phyloP scores from a whole-genome alignment of 2,113 vertebrate genomes.

The Melanerpes formicivorus region DNA sequence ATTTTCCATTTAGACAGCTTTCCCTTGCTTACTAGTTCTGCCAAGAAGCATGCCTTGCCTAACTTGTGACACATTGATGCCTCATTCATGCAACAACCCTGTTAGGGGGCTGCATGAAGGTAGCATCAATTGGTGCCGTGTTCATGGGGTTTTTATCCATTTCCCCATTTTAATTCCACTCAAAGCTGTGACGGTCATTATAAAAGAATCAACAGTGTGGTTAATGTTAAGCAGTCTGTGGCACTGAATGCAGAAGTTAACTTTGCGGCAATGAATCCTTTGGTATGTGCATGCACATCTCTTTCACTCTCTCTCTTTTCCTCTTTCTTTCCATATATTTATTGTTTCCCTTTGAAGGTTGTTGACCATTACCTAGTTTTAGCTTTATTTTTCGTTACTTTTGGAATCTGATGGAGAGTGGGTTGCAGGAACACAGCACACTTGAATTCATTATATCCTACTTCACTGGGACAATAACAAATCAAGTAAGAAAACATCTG shows the following conservation, averaged over 20 bases:
- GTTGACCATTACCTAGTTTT: neutral
- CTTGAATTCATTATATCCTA: conserved; percentile 12
- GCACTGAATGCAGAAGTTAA: neutral
- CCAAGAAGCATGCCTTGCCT: neutral
- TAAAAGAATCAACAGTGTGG: neutral
- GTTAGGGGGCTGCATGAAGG: rapidly evolving
- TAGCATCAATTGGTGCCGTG: neutral
- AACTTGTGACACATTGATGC: neutral
- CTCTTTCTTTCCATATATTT: neutral
- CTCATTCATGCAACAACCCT: neutral
- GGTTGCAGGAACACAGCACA: neutral
- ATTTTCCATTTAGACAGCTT: neutral
- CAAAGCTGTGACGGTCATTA: neutral
- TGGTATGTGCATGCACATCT: neutral
- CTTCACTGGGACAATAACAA: neutral
- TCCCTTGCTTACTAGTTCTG: neutral
- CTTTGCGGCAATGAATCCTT: neutral
- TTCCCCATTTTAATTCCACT: neutral
- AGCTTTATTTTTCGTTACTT: neutral
- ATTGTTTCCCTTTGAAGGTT: neutral
- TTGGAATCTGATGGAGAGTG: neutral
- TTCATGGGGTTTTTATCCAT: neutral
- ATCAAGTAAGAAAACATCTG: conserved; percentile 18
- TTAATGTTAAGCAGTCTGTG: neutral
- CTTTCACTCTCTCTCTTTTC: neutral